phyloP scores from a whole-genome alignment of 2,888 invertebrate species.

The Drosophila nr. medialis region DNA sequence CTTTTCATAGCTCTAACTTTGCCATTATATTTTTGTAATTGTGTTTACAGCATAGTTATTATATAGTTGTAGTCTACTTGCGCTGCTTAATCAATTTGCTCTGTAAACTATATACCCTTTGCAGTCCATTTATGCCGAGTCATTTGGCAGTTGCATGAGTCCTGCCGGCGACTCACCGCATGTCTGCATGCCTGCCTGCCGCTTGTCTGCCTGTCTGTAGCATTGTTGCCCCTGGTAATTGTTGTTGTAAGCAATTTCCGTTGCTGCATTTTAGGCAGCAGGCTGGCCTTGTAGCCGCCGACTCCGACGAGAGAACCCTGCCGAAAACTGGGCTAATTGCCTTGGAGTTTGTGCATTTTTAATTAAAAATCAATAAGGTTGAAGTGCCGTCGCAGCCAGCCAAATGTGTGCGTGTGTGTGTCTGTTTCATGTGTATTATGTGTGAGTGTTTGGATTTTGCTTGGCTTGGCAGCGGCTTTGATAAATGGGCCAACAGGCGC shows the following conservation, averaged over 20 bases:
- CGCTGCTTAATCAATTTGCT: slow-evolving; percentile 4
- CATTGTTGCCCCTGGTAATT: slow-evolving; percentile 51
- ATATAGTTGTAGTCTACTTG: neutral
- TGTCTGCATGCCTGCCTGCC: neutral
- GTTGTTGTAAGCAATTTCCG: slow-evolving; percentile 78
- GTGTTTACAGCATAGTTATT: neutral
- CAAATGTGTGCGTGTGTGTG: slow-evolving; percentile 2
- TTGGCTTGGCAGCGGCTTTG: slow-evolving; percentile 37
- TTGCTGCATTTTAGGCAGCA: slow-evolving; percentile 60
- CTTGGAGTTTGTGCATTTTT: slow-evolving; percentile 75
- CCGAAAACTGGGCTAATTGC: slow-evolving; percentile 76
- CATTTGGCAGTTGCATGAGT: slow-evolving; percentile 17
- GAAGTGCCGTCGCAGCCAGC: slow-evolving; percentile 44
- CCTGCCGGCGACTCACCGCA: neutral
- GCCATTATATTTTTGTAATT: neutral
- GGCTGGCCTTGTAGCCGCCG: slow-evolving; percentile 12
- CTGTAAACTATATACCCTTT: neutral
- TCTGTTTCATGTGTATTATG: neutral
- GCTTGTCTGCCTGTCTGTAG: neutral
- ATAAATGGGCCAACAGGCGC: slow-evolving; percentile 47
- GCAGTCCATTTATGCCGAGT: slow-evolving; percentile 15
- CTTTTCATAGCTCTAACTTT: neutral
- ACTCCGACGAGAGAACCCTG: neutral
- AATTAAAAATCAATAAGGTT: slow-evolving; percentile 76
- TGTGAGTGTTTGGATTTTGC: slow-evolving; percentile 29